These are phyloP conservation scores for Zhuqinia jingwanae DNA, from an alignment of 2,888 invertebrate species.

Conservation along the genomic window DNA sequence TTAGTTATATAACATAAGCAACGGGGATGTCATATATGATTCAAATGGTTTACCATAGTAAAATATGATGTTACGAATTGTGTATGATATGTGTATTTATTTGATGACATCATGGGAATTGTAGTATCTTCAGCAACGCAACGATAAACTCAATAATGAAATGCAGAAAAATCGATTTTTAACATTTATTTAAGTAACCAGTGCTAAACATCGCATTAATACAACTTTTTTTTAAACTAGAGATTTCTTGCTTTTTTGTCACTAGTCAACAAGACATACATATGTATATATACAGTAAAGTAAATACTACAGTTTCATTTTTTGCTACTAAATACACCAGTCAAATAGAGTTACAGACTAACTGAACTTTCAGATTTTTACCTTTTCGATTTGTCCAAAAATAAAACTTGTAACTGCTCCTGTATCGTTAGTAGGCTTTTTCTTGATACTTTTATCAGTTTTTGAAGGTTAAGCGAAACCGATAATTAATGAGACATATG, in stretches of 20 bases:
- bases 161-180: slow-evolving; percentile 61
- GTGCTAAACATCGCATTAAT: slow-evolving; percentile 65
- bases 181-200: slow-evolving; percentile 70
- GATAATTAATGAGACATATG: too few species aligned
- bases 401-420: slow-evolving; percentile 25
- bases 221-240: slow-evolving; percentile 54
- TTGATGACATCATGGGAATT: too few species aligned
- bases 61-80: too few species aligned
- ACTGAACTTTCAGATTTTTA: background rate
- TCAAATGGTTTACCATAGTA: too few species aligned
- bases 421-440: background rate
- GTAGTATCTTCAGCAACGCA: too few species aligned
- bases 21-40: too few species aligned
- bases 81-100: too few species aligned
- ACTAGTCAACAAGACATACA: slow-evolving; percentile 53
- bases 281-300: too few species aligned
- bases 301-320: slow-evolving; percentile 42
- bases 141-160: too few species aligned
- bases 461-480: too few species aligned
- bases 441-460: background rate
- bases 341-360: slow-evolving; percentile 10
- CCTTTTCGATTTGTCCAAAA: slow-evolving; percentile 54
- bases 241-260: background rate
- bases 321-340: slow-evolving; percentile 41
- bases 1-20: too few species aligned